Evolutionary conservation across 2,113 vertebrate species (phyloP), one percentile per base, ranked within the genome.

Genomic region (Synchiropus splendidus): DNA sequence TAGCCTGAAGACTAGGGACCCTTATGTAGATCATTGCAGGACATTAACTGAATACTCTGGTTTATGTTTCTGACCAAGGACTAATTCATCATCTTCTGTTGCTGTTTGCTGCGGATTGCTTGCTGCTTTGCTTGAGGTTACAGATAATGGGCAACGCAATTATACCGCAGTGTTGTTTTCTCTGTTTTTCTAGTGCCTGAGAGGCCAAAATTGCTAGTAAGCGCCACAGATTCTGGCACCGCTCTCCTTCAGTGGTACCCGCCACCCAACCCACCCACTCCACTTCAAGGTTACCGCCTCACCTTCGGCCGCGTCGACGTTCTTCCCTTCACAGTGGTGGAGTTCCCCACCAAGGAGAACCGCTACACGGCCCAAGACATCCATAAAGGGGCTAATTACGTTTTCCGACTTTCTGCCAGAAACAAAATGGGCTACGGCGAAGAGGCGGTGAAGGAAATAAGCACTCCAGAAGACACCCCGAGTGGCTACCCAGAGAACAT

Each of bases 371-470:
- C 89, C 8, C 89, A 83, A 49, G 90, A 94, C 58, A 88, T 98
- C 71, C 90, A 90, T 58, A 90, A 87, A 75, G 94, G 92, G 60
- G 86, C 91, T 9, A 86, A 78, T 10, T 98, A 97, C 0, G 17
- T 91, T 56, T 97, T 98, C 75, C 86, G 80, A 64, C 89, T 97
- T 46, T 89, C 91, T 2, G 89, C 90, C 80, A 89, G 84, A 55
- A 97, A 94, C 82, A 90, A 88, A 85, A 90, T 94, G 83, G 92
- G 92, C 73, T 93, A 89, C 17, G 94, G 94, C 49, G 90, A 92
- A 58, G 92, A 94, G 63, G 86, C 88, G 27, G 86, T 89, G 46
- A 88, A 88, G 77, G 92, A 96, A 70, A 84, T 97, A 69, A 81
- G 85, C 14, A 86, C 89, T 42, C 87, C 88, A 13, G 92, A 94